Evolutionary conservation across 2,113 vertebrate genomes (phyloP).

Genomic region (Poecilia latipinna): DNA sequence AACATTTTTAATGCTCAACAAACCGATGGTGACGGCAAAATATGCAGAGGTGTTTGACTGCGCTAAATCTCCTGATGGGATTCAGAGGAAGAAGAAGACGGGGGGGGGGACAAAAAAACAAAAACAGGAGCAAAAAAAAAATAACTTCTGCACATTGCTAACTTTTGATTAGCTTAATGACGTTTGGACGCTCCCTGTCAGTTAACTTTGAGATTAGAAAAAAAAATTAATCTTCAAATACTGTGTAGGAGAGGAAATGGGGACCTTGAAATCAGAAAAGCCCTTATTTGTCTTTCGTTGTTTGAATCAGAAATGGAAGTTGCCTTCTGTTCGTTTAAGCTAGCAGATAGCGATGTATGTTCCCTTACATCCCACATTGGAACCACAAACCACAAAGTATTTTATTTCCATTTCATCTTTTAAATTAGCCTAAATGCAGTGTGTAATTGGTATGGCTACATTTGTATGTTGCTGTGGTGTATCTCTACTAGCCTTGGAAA

Average conservation of each 20-base stretch:
- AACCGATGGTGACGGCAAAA: constrained; percentile 74
- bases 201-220: constrained; percentile 55
- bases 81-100: constrained; percentile 45
- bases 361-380: neutral
- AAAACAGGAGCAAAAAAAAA: neutral
- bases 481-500: neutral
- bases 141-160: constrained; percentile 59
- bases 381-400: neutral
- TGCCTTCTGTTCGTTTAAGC: neutral
- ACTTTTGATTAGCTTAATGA: constrained; percentile 68
- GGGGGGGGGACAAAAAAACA: neutral
- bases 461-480: neutral
- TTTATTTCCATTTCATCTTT: neutral
- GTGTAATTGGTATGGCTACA: neutral
- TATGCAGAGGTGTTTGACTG: constrained; percentile 69
- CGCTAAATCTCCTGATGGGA: constrained; percentile 65
- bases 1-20: constrained; percentile 82
- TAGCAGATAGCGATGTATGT: neutral
- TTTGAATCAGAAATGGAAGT: constrained; percentile 45
- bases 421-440: neutral
- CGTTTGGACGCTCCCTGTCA: constrained; percentile 43
- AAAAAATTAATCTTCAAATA: constrained; percentile 40
- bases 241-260: constrained; percentile 19
- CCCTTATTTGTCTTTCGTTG: constrained; percentile 31
- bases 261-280: constrained; percentile 14